A percentile compares a stretch with the other conserved stretches of the same genome.
Conservation (phyloP, 2,888 invertebrate species). For the Entomobrya proxima region DNA sequence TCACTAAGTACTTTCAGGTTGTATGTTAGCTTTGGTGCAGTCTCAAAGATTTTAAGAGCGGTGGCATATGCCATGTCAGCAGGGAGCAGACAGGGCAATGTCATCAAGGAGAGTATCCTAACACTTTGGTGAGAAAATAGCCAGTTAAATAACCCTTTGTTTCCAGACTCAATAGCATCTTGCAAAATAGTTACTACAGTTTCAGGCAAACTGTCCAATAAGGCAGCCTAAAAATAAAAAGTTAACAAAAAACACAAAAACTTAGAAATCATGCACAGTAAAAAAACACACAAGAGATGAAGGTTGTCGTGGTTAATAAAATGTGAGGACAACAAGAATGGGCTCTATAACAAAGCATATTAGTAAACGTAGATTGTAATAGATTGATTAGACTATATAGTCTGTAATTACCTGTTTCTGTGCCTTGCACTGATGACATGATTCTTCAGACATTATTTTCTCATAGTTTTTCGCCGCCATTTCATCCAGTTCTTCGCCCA, state of each 20-base stretch:
- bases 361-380: no score
- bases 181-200: conserved; percentile 93
- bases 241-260: not conserved
- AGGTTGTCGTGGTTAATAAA: not conserved
- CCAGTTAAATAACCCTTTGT: conserved; percentile 93
- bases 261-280: conserved; percentile 18
- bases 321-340: not conserved
- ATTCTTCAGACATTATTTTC: conserved; percentile 86
- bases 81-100: conserved; percentile 91
- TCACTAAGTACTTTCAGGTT: conserved; percentile 82
- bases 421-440: conserved; percentile 91
- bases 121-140: conserved; percentile 90
- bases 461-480: conserved; percentile 75
- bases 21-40: conserved; percentile 77
- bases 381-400: not conserved
- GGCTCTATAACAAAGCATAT: no score
- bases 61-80: conserved; percentile 92
- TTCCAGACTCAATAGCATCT: conserved; percentile 94
- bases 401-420: conserved; percentile 85
- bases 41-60: conserved; percentile 87
- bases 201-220: conserved; percentile 92
- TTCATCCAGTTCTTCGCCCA: conserved; percentile 86
- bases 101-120: conserved; percentile 86
- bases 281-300: not conserved
- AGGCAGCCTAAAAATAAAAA: conserved; percentile 83